Percentiles rank a stretch among this genome's conserved stretches.
Evolutionary conservation across 2,113 vertebrate genomes (phyloP).

Genomic region (Cebus imitator): DNA sequence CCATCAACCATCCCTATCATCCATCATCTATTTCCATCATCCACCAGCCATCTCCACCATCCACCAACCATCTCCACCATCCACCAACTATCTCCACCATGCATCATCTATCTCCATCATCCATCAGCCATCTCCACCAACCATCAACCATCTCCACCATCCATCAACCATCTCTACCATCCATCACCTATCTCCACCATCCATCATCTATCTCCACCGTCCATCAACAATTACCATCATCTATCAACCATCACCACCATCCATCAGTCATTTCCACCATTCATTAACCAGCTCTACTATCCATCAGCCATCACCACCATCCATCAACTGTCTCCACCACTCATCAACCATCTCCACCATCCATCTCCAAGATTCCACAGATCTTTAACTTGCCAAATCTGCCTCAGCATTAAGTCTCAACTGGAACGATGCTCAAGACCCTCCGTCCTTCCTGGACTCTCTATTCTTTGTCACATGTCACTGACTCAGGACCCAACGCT

Average conservation of each 20-base stretch:
- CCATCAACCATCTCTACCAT: not conserved
- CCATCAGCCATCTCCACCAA: accelerated
- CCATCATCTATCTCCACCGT: too few species aligned
- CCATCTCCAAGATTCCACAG: not conserved
- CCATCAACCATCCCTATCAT: not conserved
- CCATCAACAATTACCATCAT: accelerated
- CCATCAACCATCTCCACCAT: accelerated
- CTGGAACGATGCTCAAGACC: not conserved
- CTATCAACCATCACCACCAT: accelerated
- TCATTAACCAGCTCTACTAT: too few species aligned
- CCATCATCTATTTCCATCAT: not conserved
- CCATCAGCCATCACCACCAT: too few species aligned
- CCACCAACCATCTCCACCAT: accelerated
- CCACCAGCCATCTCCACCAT: not conserved
- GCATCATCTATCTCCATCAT: accelerated
- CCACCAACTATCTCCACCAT: accelerated
- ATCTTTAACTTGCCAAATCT: accelerated
- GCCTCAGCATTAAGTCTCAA: accelerated
- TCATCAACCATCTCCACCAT: too few species aligned
- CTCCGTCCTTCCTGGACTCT: accelerated
- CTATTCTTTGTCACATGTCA: not conserved
- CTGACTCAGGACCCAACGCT: accelerated
- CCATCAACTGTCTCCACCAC: too few species aligned
- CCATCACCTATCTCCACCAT: too few species aligned
- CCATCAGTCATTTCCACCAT: accelerated